Evolutionary conservation across 2,888 invertebrate species (phyloP), one percentile per base, ranked within the genome.

Genomic region (Sarcophaga carnaria): DNA sequence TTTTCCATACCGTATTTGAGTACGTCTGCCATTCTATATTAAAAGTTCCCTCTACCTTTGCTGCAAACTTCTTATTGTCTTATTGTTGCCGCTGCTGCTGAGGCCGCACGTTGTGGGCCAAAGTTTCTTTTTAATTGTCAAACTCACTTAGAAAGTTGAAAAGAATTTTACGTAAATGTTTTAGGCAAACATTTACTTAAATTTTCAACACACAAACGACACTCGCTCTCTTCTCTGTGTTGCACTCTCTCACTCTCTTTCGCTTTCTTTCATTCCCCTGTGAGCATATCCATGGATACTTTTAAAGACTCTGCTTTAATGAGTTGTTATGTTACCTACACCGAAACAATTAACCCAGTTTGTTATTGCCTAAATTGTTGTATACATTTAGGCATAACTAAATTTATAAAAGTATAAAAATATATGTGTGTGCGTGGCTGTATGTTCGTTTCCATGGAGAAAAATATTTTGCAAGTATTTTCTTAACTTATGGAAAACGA

Each of bases 271-370:
- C 8, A 37, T 37, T 37, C 8, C 8, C 2, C 8, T 37, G 3
- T 8, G 22, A 62, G 11, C 10, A 8, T 25, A 22, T 63, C 14
- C 63, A n/a, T n/a, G 8, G 25, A 64, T 17, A 27, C 14, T 64
- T 25, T 64, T 14, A 54, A 54, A 54, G 54, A 14, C 54, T 14
- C 54, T 54, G 0, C 17, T 54, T 54, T 54, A 54, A 54, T 54
- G 17, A 54, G 54, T 54, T 54, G 54, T 54, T 54, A 54, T 54
- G 64, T 70, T 63, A 63, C 49, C 54, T 27, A 70, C 22, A 70
- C 20, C 72, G 14, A 66, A 71, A 77, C 77, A 77, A 83, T 83
- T 83, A 83, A 83, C 83, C 77, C 71, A 83, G 66, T 77, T 64
- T 49, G 12, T 69, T 63, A 63, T 77, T 62, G 62, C 47, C 62